Base-by-base conservation (phyloP, 1,140 invertebrate species). In the Drosophila malerkotliana region DNA sequence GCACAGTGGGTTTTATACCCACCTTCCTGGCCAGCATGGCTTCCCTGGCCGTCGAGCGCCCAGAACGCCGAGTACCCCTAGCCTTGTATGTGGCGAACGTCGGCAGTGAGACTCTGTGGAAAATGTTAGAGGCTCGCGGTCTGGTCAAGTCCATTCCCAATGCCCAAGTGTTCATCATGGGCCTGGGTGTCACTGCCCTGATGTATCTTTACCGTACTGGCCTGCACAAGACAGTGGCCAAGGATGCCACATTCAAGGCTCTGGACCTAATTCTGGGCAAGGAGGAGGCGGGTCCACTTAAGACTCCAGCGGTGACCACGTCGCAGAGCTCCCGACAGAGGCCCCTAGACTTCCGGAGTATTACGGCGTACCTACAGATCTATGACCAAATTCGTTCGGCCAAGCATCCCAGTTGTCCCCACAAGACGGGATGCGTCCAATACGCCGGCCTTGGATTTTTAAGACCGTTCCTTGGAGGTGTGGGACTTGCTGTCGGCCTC, bases 11-110 rank as follows among this genome's bases (percentile, higher is more conserved):
- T 8, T 96, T 94, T 77, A 10, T 96, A 24, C 96, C 96, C 55
- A 93, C 94, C 15, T 94, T 96, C 89, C 72, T 96, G 30, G 94
- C 94, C 9, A 95, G 94, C 91, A 92, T 95, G 37, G 84, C 94
- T 57, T 94, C 96, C 44, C 95, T 97, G 80, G 73, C 95, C 14
- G 92, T 96, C 61, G 96, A 97, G 91, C 93, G 95, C 72, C 94
- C 94, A 61, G 94, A 93, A 15, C 93, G 96, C 58, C 93, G 96
- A 69, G 92, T 93, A 7, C 90, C 96, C 1, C 90, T 97, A 8
- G 94, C 95, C 77, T 92, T 97, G 24, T 97, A 97, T 92, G 95
- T 97, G 63, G 95, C 95, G 44, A 97, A 97, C 92, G 94, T 96
- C 93, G 96, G 95, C 24, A 94, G 94, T 18, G 96, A 97, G 93